Conservation (phyloP, 2,797 vertebrate genomes). For the Pseudochirops cupreus region DNA sequence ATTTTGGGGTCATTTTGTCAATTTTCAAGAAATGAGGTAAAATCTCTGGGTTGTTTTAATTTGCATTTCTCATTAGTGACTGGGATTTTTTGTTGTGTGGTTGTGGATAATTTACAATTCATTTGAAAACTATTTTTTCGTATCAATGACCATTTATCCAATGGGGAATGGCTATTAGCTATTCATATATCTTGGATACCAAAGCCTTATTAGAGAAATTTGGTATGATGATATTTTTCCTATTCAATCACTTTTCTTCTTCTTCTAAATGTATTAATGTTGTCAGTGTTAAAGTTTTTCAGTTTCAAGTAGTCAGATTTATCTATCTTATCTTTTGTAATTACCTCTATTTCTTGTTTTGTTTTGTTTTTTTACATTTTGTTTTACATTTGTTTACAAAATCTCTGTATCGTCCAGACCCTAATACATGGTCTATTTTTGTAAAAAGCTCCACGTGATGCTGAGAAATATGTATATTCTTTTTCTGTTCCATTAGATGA, state of each 20-base stretch:
- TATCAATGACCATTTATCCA: not conserved
- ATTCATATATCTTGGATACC: not conserved
- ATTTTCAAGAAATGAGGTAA: not conserved
- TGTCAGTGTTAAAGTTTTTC: no score
- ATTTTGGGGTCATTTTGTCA: not conserved
- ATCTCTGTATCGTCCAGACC: no score
- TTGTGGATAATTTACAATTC: not conserved
- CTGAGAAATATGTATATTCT: no score
- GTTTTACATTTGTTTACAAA: no score
- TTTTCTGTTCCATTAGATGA: no score
- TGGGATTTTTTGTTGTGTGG: not conserved
- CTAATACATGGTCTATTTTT: no score
- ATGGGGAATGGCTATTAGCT: not conserved
- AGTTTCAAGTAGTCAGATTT: no score
- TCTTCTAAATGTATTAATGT: not conserved
- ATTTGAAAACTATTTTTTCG: not conserved
- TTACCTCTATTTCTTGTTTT: no score
- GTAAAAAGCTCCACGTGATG: no score
- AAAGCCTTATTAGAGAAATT: not conserved
- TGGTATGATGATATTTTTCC: not conserved
- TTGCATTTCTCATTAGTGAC: not conserved
- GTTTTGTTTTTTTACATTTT: no score
- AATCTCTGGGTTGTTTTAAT: not conserved
- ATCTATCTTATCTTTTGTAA: no score
- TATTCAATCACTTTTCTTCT: not conserved